Evolutionary conservation across 1,140 invertebrate genomes (phyloP), one percentile per base, ranked within the genome.

Genomic region (Philotrypesis tridentata): DNA sequence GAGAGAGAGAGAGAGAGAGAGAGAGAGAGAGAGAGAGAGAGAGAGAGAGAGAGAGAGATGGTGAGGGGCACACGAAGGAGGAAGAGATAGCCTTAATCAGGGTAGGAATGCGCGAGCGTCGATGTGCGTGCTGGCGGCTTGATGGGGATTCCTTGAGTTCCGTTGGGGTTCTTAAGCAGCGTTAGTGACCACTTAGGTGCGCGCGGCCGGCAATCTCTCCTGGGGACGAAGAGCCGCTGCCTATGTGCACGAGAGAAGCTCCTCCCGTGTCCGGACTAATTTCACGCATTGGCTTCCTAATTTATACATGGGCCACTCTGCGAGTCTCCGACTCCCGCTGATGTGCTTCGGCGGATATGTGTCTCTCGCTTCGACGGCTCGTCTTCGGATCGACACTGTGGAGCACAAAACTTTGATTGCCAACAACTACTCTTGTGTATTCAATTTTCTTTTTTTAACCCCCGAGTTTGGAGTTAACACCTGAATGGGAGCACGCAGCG

Each of bases 111-210:
- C 33, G 60, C n/a, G 23, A 17, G 23, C 76, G 40, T 78, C 60
- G 60, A 37, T 72, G 70, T 43, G 67, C 31, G 27, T 37, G 31
- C 31, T n/a, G 0, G 27, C 37, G 70, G 70, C 27, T 43, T 40
- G 81, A 87, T 88, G 79, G 84, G 85, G 85, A 86, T 89, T 89
- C 83, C 87, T 86, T 72, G 82, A 87, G 87, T 89, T 88, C 88
- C 86, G 87, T 79, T 77, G 65, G 84, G 88, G 87, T 89, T 89
- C 89, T 90, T 89, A 90, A 87, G 85, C 87, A 87, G 88, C 87
- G 90, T 91, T 90, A 90, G 89, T 89, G 89, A 90, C 89, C 90
- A 90, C 89, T 90, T 89, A 87, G 84, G 86, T 85, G 88, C 14
- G 88, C 14, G 17, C 27, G 68, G 21, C 33, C 37, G 29, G 61